phyloP scores from a whole-genome alignment of 1,140 invertebrate genomes.

The Geopemphigus sp. region DNA sequence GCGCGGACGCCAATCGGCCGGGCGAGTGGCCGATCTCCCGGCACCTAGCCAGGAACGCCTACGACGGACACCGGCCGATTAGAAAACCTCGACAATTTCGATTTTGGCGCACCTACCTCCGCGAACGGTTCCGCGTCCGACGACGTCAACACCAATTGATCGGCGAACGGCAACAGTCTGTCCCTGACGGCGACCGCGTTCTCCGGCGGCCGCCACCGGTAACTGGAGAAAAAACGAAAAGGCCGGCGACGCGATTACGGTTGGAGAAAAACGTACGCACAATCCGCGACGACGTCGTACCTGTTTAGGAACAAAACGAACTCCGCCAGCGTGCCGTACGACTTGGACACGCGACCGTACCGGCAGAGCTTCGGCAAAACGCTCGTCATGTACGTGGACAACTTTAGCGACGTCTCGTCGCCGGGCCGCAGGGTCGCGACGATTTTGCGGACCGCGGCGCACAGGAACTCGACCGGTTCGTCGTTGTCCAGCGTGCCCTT shows the following conservation, averaged over 20 bases:
- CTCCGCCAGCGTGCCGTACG: not conserved
- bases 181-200: not conserved
- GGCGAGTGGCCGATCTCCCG: not conserved
- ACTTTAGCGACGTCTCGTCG: constrained; percentile 14
- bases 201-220: constrained; percentile 21
- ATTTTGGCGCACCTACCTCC: constrained; percentile 1
- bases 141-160: constrained; percentile 27
- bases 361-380: constrained; percentile 40
- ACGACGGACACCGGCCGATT: not conserved
- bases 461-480: constrained; percentile 18
- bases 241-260: no score
- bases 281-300: no score
- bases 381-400: constrained; percentile 30
- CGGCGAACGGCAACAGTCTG: constrained; percentile 11
- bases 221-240: not conserved
- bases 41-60: constrained; percentile 12
- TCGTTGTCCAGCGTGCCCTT: constrained; percentile 1
- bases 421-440: not conserved
- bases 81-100: not conserved
- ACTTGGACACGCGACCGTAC: constrained; percentile 6
- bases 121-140: constrained; percentile 5
- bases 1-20: not conserved
- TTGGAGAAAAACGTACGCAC: no score
- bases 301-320: constrained; percentile 34
- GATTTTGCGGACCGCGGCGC: not conserved